Base-by-base conservation (phyloP, 2,113 vertebrate species). In the Ceuthmochares aereus region DNA sequence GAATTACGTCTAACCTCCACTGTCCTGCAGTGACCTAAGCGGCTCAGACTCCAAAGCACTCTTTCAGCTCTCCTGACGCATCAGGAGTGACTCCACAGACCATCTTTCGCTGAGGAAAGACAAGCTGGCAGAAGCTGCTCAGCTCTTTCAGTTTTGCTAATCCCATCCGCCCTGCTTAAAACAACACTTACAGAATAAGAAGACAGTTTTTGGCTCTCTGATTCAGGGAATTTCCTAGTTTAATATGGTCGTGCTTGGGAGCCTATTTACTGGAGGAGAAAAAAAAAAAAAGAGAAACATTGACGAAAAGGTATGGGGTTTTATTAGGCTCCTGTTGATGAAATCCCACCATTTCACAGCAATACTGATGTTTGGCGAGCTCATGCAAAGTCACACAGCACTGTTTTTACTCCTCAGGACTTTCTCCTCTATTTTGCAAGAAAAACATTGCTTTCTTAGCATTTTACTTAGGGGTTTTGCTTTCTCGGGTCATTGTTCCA, bases 161-260 rank as follows among this genome's bases (percentile, higher is more conserved):
- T 54, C 47, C 51, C 6, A 1, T 77, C 85, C 51, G 49, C 47
- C 59, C 21, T 62, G 43, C 59, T 81, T 62, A 84, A 90, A 80
- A 19, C 1, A 20, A 66, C 27, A 69, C 0, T 0, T 42, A 56
- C 8, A 77, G 62, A 87, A 42, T 14, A 80, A 34, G 12, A 63
- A 7, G 30, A 36, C 17, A 76, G 52, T 20, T 75, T 94, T 62
- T 67, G 75, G 68, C 36, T 20, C 66, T 63, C 34, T 76, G 45
- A 60, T 49, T 21, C 42, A 81, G 85, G 93, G 90, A 92, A 95
- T 90, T 95, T 84, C 85, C 88, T 72, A 74, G 27, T 93, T 68
- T 42, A 77, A 92, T 64, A 77, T 62, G 58, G 20, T 89, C 27
- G 45, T 60, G 47, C 74, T 69, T 11, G 14, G 70, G 49, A 95